Conservation (phyloP, 2,113 vertebrate species). For the Pitta sordida region DNA sequence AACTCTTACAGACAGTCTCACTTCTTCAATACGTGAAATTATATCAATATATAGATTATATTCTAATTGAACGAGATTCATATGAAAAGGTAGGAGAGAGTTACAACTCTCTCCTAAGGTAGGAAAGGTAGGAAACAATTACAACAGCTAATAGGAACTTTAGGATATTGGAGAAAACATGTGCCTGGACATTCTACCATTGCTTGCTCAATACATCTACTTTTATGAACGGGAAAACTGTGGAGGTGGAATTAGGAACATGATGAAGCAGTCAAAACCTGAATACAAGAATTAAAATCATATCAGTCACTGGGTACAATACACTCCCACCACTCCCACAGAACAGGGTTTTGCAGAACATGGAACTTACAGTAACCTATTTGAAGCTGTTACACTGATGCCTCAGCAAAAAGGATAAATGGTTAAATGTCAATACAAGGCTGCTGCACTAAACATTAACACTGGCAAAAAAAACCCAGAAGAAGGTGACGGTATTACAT, state of each 20-base stretch:
- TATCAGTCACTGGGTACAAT: background rate
- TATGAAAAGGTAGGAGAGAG: background rate
- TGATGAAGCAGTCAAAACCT: background rate
- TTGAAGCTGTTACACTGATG: background rate
- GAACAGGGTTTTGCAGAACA: background rate
- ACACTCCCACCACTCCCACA: background rate
- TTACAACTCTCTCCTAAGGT: no score
- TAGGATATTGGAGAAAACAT: background rate
- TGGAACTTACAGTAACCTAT: background rate
- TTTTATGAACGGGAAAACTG: background rate
- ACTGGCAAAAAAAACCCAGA: background rate
- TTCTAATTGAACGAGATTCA: background rate
- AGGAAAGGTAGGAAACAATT: no score
- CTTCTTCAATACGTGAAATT: background rate
- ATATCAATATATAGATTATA: background rate
- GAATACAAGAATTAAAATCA: background rate
- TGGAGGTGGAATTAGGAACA: accelerated
- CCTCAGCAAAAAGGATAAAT: background rate
- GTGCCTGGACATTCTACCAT: background rate
- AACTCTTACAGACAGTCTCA: background rate
- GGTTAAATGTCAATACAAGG: background rate
- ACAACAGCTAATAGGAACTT: background rate
- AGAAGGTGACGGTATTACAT: background rate
- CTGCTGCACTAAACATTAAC: background rate
- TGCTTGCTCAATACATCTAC: background rate